phyloP scores from a whole-genome alignment of 2,113 vertebrate genomes.

The Poicephalus meyeri region DNA sequence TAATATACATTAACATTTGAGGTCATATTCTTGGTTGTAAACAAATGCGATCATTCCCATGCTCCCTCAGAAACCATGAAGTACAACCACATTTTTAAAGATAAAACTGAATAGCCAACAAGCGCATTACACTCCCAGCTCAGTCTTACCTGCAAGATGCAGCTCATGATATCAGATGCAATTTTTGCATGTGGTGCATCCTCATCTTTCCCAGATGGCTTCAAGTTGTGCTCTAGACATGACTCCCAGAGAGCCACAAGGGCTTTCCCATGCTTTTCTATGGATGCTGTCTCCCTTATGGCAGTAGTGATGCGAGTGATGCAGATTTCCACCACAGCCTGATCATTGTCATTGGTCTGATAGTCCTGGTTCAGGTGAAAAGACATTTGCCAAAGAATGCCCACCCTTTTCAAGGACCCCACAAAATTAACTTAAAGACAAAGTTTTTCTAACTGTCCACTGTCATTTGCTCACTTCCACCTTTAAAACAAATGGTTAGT shows the following conservation, averaged over 20 bases:
- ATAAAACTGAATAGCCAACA: fast-evolving
- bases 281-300: constrained; percentile 89
- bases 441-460: fast-evolving
- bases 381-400: fast-evolving
- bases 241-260: constrained; percentile 95
- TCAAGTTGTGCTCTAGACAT: constrained; percentile 90
- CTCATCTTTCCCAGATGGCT: constrained; percentile 82
- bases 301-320: constrained; percentile 93
- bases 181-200: constrained; percentile 95
- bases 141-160: constrained; percentile 89
- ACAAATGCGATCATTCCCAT: background rate
- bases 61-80: background rate
- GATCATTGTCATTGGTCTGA: constrained; percentile 92
- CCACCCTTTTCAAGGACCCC: background rate
- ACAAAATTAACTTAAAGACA: background rate
- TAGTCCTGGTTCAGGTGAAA: constrained; percentile 83
- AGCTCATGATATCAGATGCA: constrained; percentile 96
- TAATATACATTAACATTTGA: background rate
- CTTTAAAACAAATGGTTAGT: fast-evolving
- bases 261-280: constrained; percentile 85
- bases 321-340: constrained; percentile 97
- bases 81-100: background rate
- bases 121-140: fast-evolving
- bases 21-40: background rate
- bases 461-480: fast-evolving